phyloP scores from a whole-genome alignment of 1,140 invertebrate species.

The Brachionus paranguensis region DNA sequence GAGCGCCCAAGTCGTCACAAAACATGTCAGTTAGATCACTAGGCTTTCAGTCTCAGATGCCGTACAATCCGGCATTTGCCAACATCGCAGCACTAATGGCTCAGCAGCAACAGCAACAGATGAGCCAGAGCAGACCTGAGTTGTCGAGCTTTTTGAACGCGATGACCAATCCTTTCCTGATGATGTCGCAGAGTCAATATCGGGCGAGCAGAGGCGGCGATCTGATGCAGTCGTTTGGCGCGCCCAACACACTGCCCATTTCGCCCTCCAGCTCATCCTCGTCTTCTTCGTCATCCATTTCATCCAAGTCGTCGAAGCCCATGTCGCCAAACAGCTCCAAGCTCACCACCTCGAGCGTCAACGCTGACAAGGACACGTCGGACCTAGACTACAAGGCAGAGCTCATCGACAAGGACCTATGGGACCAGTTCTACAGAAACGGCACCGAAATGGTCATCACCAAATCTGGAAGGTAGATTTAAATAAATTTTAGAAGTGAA shows the following conservation, averaged over 20 bases:
- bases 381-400: background rate
- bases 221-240: background rate
- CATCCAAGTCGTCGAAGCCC: conserved; percentile 7
- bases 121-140: background rate
- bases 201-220: background rate
- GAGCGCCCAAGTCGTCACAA: background rate
- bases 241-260: background rate
- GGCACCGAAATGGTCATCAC: conserved; percentile 41
- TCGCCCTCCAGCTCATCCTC: background rate
- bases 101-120: conserved; percentile 2
- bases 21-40: conserved; percentile 6
- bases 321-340: background rate
- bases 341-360: background rate
- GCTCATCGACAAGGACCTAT: background rate
- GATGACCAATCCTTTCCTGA: conserved; percentile 2
- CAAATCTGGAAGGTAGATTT: conserved; percentile 11
- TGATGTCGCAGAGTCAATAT: conserved; percentile 2
- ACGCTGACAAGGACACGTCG: background rate
- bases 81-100: background rate
- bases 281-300: background rate
- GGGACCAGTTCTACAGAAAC: conserved; percentile 20
- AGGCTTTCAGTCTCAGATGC: background rate
- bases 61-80: background rate
- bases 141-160: background rate
- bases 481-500: no score